Evolutionary conservation across 2,888 invertebrate species (phyloP).

Genomic region (Dyspetes luteomarginatus): DNA sequence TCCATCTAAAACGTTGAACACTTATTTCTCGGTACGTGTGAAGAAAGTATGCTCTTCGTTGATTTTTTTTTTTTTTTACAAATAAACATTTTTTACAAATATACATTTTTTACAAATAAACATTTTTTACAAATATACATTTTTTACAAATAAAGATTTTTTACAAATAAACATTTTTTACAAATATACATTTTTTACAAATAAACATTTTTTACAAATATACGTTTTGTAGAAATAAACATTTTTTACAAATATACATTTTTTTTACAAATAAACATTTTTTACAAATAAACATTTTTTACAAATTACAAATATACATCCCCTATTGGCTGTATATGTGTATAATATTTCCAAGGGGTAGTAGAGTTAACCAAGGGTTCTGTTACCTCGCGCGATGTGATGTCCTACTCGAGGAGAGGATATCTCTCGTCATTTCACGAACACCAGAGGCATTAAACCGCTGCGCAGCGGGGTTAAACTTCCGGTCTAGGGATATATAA

Average conservation of each 20-base stretch:
- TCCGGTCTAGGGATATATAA: slow-evolving; percentile 39
- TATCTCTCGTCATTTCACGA: slow-evolving; percentile 66
- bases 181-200: no score
- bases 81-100: no score
- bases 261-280: no score
- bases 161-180: no score
- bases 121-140: no score
- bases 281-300: no score
- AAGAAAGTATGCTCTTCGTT: slow-evolving; percentile 15
- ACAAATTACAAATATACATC: neutral
- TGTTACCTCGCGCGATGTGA: slow-evolving; percentile 45
- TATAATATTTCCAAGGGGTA: slow-evolving; percentile 3
- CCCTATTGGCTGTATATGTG: slow-evolving; percentile 7
- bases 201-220: no score
- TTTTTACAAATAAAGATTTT: no score
- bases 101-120: no score
- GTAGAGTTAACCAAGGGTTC: slow-evolving; percentile 23
- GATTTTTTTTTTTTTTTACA: slow-evolving; percentile 28
- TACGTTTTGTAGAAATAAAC: no score
- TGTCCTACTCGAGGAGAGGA: slow-evolving; percentile 56
- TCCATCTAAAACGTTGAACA: slow-evolving; percentile 54
- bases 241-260: no score
- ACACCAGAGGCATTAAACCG: slow-evolving; percentile 64
- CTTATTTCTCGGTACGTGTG: slow-evolving; percentile 45
- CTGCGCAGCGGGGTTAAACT: no score